These are phyloP conservation scores for Bombycilla garrulus DNA, from an alignment of 2,113 vertebrate species.

Conservation along the genomic window DNA sequence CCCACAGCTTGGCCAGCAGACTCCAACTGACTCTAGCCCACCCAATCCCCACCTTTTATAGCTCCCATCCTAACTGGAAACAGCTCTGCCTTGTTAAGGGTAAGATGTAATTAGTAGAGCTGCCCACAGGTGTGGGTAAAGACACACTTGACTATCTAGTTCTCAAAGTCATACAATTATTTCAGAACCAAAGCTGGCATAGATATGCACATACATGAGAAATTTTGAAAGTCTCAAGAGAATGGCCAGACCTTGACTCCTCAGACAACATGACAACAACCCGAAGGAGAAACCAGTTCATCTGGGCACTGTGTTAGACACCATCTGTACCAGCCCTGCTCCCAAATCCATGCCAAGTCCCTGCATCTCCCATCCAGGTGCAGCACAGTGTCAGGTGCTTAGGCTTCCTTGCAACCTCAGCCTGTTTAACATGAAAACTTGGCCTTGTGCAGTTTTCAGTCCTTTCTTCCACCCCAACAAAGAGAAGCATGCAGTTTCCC, in stretches of 20 bases:
- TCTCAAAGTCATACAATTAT: not conserved
- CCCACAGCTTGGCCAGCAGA: no score
- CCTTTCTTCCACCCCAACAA: not conserved
- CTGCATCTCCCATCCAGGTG: not conserved
- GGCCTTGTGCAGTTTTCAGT: not conserved
- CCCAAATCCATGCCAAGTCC: rapidly evolving
- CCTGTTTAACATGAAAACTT: no score
- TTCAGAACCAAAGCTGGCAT: not conserved
- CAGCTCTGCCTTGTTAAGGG: no score
- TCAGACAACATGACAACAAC: not conserved
- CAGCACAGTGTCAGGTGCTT: not conserved
- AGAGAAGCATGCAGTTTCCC: not conserved
- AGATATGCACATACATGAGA: rapidly evolving
- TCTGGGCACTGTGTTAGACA: rapidly evolving
- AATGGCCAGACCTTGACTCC: not conserved
- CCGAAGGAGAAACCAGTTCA: not conserved
- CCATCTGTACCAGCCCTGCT: not conserved
- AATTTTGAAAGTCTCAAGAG: not conserved
- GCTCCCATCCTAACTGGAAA: no score
- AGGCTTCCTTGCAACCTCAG: not conserved
- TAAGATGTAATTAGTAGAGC: no score
- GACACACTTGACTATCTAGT: not conserved
- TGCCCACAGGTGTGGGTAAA: not conserved
- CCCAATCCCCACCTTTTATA: no score
- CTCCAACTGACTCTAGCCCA: no score